Evolutionary conservation across 2,113 vertebrate genomes (phyloP).

Genomic region (Cyanocitta stelleri): DNA sequence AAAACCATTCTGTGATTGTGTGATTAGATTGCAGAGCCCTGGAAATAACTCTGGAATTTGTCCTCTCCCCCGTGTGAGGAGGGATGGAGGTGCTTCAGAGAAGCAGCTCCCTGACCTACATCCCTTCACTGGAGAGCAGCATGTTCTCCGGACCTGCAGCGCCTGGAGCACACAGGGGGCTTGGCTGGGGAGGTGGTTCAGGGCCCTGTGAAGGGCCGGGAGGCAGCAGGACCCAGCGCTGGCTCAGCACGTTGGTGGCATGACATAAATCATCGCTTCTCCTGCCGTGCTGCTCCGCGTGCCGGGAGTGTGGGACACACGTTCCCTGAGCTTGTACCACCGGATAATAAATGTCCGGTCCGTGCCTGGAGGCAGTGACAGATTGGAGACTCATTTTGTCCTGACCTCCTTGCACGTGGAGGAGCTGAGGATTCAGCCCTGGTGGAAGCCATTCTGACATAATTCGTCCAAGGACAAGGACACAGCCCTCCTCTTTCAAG

Average conservation of each 20-base stretch:
- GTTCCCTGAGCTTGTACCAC: not conserved
- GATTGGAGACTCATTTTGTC: not conserved
- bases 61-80: rapidly evolving
- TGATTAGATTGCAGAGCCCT: not conserved
- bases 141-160: not conserved
- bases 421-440: not conserved
- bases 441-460: not conserved
- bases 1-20: not conserved
- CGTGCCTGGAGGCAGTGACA: not conserved
- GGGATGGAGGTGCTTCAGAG: not conserved
- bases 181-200: not conserved
- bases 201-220: rapidly evolving
- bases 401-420: not conserved
- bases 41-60: not conserved
- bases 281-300: not conserved
- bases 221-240: not conserved
- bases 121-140: rapidly evolving
- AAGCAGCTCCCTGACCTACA: not conserved
- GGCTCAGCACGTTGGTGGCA: not conserved
- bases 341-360: not conserved
- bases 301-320: not conserved
- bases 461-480: not conserved
- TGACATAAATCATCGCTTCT: not conserved
- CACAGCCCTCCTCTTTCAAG: not conserved
- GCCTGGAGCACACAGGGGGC: not conserved